Base-by-base conservation (phyloP, 2,113 vertebrate species). In the Chauna torquata region DNA sequence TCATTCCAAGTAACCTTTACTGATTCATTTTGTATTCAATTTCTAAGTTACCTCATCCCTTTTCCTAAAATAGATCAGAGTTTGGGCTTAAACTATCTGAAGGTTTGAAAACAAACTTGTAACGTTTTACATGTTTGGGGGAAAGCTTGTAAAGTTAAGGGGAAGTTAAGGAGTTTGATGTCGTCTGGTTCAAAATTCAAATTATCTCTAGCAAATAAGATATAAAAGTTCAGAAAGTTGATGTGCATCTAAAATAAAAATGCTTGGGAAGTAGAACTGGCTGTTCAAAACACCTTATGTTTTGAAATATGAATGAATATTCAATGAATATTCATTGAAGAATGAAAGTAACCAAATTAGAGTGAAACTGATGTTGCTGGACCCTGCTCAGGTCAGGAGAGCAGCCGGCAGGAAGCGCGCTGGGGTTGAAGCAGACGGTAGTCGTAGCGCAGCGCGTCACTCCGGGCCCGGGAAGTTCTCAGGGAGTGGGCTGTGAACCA, bases 361-460 rank as follows among this genome's bases (percentile, higher is more conserved):
- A 25, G 8, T 36, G 76, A 70, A 47, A 25, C 7, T 69, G 44
- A 1, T 54, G 23, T 11, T 54, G 5, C n/a, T 52, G 83, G 69
- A 7, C 59, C 61, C 30, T 23, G 40, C 18, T 47, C 3, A 11
- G 69, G 27, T 30, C 45, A 2, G 74, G 49, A 47, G 45, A 64
- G 59, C 44, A 3, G 32, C 24, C 4, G 7, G 47, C 16, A 20
- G 80, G 69, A 52, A 36, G 20, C 30, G 27, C 1, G 8, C 17
- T 7, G 1, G 36, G 42, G 40, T 55, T 20, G 58, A 13, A 36
- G 68, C 16, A 24, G 36, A 49, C 12, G 5, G 47, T 7, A 19
- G 5, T 32, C n/a, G 9, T 22, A 38, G 76, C 34, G 4, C 4
- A 0, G 34, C 2, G 0, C 3, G 3, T 4, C 5, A 50, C 23